Percentiles rank a stretch among this genome's conserved stretches.
Evolutionary conservation across 2,888 invertebrate species (phyloP).

Genomic region (Aspidiotus rigidus): DNA sequence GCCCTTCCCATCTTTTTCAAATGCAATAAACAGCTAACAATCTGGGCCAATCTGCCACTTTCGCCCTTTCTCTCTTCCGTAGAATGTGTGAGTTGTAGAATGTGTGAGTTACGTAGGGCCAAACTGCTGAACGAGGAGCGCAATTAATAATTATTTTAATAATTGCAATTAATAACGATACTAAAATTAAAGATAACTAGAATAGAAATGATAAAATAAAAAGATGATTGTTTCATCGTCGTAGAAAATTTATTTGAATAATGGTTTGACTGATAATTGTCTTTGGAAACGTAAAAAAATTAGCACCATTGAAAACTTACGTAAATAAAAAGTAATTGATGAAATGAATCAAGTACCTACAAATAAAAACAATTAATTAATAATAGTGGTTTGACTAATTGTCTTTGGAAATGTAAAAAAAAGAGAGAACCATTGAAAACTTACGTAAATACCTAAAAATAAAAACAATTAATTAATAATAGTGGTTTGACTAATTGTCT

Average conservation of each 20-base stretch:
- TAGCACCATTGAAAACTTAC: not conserved
- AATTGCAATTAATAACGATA: not conserved
- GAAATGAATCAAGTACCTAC: not conserved
- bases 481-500: not conserved
- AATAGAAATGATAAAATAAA: not conserved
- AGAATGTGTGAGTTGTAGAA: too few species aligned
- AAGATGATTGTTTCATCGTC: too few species aligned
- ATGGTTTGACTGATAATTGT: not conserved
- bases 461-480: not conserved
- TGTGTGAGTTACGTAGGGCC: not conserved
- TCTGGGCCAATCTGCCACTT: not conserved
- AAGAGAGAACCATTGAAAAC: too few species aligned
- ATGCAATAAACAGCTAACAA: not conserved
- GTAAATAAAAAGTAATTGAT: not conserved
- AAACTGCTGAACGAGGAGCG: not conserved
- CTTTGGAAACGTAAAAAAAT: not conserved
- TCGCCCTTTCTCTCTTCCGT: not conserved
- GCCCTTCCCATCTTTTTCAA: not conserved
- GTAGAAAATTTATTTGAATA: too few species aligned
- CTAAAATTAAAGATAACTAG: not conserved
- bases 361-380: not conserved
- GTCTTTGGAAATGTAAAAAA: not conserved
- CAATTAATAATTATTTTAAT: not conserved
- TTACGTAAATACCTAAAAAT: not conserved
- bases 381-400: not conserved